phyloP scores from a whole-genome alignment of 1,140 invertebrate genomes.

The Belonocnema kinseyi region DNA sequence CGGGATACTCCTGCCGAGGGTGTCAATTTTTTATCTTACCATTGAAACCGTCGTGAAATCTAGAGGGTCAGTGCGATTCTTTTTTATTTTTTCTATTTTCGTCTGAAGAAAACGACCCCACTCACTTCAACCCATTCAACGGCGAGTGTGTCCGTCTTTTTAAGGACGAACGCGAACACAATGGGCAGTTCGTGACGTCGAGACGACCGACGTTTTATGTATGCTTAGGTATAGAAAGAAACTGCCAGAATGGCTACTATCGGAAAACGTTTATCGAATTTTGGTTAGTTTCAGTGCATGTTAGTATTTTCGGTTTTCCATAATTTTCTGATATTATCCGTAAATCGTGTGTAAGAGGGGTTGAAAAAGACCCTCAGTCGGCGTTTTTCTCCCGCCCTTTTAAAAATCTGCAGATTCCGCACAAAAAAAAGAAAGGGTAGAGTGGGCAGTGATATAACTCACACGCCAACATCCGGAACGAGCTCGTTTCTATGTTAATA shows the following conservation, averaged over 20 bases:
- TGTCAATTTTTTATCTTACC: slow-evolving; percentile 25
- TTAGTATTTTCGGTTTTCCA: too few species aligned
- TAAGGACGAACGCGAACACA: slow-evolving; percentile 13
- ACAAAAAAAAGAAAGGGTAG: too few species aligned
- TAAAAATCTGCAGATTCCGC: too few species aligned
- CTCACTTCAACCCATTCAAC: slow-evolving; percentile 21
- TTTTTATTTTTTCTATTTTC: background rate
- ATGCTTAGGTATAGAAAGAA: too few species aligned
- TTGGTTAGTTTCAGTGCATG: too few species aligned
- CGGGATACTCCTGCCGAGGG: slow-evolving; percentile 2
- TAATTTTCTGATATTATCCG: too few species aligned
- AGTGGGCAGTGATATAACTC: slow-evolving; percentile 45
- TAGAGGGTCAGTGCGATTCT: background rate
- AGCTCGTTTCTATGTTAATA: slow-evolving; percentile 63
- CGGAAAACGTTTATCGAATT: too few species aligned
- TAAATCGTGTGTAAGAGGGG: too few species aligned
- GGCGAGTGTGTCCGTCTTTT: slow-evolving; percentile 16
- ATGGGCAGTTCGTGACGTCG: slow-evolving; percentile 13
- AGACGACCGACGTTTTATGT: slow-evolving; percentile 6
- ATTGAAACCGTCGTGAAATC: slow-evolving; percentile 8
- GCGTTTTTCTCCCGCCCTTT: too few species aligned
- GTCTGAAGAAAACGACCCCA: background rate
- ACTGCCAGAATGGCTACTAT: too few species aligned
- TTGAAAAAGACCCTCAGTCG: too few species aligned
- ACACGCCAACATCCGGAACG: slow-evolving; percentile 51